Evolutionary conservation across 2,888 invertebrate genomes (phyloP).

Genomic region (Scrobipalpa atriplicella): DNA sequence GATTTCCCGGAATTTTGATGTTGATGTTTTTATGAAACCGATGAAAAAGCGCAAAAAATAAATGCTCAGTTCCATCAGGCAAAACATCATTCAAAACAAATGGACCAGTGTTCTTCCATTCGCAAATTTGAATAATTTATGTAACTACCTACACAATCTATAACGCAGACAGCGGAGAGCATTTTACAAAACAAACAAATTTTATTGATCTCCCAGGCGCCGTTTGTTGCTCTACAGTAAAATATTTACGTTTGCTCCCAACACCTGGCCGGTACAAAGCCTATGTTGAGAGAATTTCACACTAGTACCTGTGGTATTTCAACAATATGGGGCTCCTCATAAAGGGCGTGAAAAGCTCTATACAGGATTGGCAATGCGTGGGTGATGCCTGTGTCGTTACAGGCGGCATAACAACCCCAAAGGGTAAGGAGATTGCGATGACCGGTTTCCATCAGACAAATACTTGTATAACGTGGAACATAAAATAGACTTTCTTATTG

Average conservation of each 20-base stretch:
- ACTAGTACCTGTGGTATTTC: too few relatives aligned
- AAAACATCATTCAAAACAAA: constrained; percentile 76
- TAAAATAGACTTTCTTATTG: too few relatives aligned
- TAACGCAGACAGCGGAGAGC: constrained; percentile 76
- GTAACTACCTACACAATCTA: constrained; percentile 79
- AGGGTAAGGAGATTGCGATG: too few relatives aligned
- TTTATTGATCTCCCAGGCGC: constrained; percentile 81
- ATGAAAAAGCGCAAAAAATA: constrained; percentile 9
- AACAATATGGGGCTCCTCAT: not conserved
- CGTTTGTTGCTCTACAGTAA: constrained; percentile 78
- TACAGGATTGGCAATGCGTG: too few relatives aligned
- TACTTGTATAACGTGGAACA: too few relatives aligned
- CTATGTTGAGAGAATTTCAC: constrained; percentile 17
- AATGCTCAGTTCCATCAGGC: constrained; percentile 62
- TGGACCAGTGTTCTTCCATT: constrained; percentile 66
- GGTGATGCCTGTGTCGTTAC: too few relatives aligned
- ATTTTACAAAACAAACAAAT: constrained; percentile 82
- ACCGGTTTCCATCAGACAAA: too few relatives aligned
- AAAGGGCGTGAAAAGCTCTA: not conserved
- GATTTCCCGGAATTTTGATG: not conserved
- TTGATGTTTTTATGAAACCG: not conserved
- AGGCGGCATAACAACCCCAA: too few relatives aligned
- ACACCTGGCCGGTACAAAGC: constrained; percentile 69
- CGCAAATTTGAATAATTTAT: constrained; percentile 78
- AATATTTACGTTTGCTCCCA: constrained; percentile 81